Evolutionary conservation across 2,797 vertebrate species (phyloP), one percentile per base, ranked within the genome.

Genomic region (Oreochromis mossambicus): DNA sequence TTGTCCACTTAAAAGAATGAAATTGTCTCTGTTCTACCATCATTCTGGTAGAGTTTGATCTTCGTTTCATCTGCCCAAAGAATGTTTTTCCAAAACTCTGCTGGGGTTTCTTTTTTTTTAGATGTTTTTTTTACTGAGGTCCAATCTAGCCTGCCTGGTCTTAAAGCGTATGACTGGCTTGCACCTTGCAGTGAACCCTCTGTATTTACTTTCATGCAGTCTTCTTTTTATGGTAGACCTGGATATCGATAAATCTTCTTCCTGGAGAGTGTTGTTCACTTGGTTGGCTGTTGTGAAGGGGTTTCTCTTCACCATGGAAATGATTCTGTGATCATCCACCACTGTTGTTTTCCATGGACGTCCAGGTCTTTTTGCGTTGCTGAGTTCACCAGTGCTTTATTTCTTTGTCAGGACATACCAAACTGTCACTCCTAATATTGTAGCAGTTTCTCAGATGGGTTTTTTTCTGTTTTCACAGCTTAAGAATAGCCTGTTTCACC

Each of bases 401-500:
- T 63, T 63, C 58, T 63, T 63, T 63, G 19, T 63, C 34, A 38
- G 58, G 34, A 63, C 58, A 38, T 63, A 13, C 34, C 58, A 63
- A 63, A 63, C 32, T 63, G 58, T 36, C 19, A 36, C 19, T 63
- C 58, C 11, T 63, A 63, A 63, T 63, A 63, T 63, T 63, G 13
- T 63, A 38, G 7, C 58, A 38, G 19, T 63, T 38, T 38, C 58
- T 63, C 34, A n/a, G 0, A 63, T 2, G 19, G 0, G 0, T 8
- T 38, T 61, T 38, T 38, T 63, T 21, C 34, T 38, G 58, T 0
- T 63, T 63, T 38, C 0, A 1, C 34, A 63, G 34, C 11, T 38
- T 5, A 38, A 63, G 19, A 63, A 38, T 13, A 8, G 34, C 58
- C 19, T 63, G 6, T 38, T 63, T 38, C 58, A 8, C 34, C 19